phyloP scores from a whole-genome alignment of 30 jellyfish, hydroid and myxozoan genomes.

The Aurelia aurita complex sp. Pacific region DNA sequence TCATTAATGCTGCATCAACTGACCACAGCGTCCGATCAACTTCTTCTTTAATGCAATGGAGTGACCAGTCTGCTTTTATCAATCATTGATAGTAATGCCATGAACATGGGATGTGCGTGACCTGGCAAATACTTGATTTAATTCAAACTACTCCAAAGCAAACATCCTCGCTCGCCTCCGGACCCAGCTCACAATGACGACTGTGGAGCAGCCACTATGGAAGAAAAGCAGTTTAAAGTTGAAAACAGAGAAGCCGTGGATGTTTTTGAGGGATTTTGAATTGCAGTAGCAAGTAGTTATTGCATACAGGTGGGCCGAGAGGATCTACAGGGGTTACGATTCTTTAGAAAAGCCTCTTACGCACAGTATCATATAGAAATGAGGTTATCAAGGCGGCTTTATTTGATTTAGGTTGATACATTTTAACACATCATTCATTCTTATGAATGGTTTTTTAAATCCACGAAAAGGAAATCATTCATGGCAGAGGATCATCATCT shows the following conservation, averaged over 20 bases:
- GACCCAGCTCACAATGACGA: too few species aligned
- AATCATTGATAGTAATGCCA: neutral
- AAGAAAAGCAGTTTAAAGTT: slow-evolving; percentile 11
- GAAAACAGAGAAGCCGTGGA: slow-evolving; percentile 7
- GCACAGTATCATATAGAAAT: slow-evolving; percentile 35
- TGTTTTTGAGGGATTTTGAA: neutral
- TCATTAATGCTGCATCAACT: neutral
- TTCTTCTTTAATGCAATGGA: neutral
- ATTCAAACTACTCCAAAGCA: neutral
- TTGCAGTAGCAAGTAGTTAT: slow-evolving; percentile 29
- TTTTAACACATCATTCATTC: slow-evolving; percentile 15
- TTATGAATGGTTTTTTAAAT: slow-evolving; percentile 1
- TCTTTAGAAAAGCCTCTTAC: slow-evolving; percentile 2
- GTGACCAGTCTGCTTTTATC: slow-evolving; percentile 18
- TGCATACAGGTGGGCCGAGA: slow-evolving; percentile 49
- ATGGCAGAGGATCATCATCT: slow-evolving; percentile 23
- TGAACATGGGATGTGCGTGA: slow-evolving; percentile 14
- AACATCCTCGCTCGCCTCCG: neutral
- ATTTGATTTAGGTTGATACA: neutral
- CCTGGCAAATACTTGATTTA: slow-evolving; percentile 7
- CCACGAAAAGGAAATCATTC: slow-evolving; percentile 28
- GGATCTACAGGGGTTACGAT: slow-evolving; percentile 25
- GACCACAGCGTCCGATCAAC: neutral
- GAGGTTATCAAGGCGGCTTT: neutral
- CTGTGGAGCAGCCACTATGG: neutral